Evolutionary conservation across 2,797 vertebrate genomes (phyloP), one percentile per base, ranked within the genome.

Genomic region (Ceyx erithaca): DNA sequence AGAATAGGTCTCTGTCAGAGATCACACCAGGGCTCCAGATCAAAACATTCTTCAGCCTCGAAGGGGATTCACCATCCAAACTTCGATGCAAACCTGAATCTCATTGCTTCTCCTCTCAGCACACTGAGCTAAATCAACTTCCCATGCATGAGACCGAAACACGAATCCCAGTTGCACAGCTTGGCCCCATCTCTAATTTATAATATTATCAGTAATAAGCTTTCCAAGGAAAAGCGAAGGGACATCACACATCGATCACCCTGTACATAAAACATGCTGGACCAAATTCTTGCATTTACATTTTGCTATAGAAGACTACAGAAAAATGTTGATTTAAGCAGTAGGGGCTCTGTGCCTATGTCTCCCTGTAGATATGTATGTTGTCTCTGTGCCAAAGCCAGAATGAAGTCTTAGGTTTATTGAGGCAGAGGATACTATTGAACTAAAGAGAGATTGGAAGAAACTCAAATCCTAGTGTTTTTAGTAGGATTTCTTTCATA

Each of bases 401-500:
- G 75, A 85, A 91, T 75, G 51, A 87, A 95, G 49, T 68, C 49
- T 86, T 66, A 62, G 80, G 84, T 51, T 92, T 91, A 85, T 9
- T 40, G 87, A 90, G 86, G 88, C 81, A 80, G 66, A 80, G 51
- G 54, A 83, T 69, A 51, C 52, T 61, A 45, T 8, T 66, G 92
- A 95, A 88, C 62, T 92, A 66, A 75, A 85, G 80, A 84, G 75
- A 95, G 64, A 90, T 37, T 51, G 90, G 88, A 94, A 95, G 72
- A 63, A 89, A 81, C 83, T 93, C 6, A 28, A 88, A 94, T 90
- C 62, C 64, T 73, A 35, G 45, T 86, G 81, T 87, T 97, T 93
- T 97, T 94, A 94, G 78, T 61, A 58, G 95, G 66, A 49, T 92
- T 91, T 67, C 31, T 94, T 90, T 94, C 70, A 89, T 30, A 81